These are phyloP conservation scores for Drosophila lacicola DNA, from an alignment of 2,888 invertebrate species.

Conservation along the genomic window DNA sequence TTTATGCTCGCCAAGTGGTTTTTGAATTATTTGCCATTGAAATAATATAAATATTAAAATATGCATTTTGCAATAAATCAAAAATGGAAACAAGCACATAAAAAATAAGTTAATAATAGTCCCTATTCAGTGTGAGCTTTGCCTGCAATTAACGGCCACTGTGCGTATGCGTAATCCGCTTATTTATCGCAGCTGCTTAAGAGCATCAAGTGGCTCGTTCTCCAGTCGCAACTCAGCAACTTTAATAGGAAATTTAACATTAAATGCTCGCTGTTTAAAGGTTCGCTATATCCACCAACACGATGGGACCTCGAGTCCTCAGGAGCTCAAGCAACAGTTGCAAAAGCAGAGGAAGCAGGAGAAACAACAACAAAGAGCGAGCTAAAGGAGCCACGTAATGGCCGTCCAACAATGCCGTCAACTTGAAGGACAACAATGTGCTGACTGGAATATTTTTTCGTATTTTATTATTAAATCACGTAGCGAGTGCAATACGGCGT, in stretches of 20 bases:
- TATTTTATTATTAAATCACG: constrained; percentile 79
- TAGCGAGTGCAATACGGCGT: constrained; percentile 79
- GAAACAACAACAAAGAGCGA: not conserved
- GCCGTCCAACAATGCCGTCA: constrained; percentile 50
- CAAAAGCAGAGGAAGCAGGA: constrained; percentile 16
- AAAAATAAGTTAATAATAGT: constrained; percentile 46
- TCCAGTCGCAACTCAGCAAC: constrained; percentile 2
- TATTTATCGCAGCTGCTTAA: constrained; percentile 23
- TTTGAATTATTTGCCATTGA: constrained; percentile 60
- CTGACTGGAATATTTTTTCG: constrained; percentile 76
- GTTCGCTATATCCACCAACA: not conserved
- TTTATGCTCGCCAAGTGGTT: constrained; percentile 51
- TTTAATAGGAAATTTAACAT: constrained; percentile 36
- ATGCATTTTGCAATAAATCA: constrained; percentile 41
- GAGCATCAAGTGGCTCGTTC: constrained; percentile 5
- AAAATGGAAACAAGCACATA: constrained; percentile 26
- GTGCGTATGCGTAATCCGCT: constrained; percentile 43
- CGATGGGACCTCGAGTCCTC: not conserved
- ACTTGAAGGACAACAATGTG: constrained; percentile 65
- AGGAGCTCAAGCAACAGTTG: constrained; percentile 68
- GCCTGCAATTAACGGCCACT: constrained; percentile 7
- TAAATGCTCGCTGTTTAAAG: constrained; percentile 13
- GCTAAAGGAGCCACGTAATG: constrained; percentile 72
- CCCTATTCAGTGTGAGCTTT: constrained; percentile 10
- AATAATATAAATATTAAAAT: constrained; percentile 36